These are phyloP conservation scores for Verasper variegatus DNA, from an alignment of 2,113 vertebrate species.

Conservation along the genomic window DNA sequence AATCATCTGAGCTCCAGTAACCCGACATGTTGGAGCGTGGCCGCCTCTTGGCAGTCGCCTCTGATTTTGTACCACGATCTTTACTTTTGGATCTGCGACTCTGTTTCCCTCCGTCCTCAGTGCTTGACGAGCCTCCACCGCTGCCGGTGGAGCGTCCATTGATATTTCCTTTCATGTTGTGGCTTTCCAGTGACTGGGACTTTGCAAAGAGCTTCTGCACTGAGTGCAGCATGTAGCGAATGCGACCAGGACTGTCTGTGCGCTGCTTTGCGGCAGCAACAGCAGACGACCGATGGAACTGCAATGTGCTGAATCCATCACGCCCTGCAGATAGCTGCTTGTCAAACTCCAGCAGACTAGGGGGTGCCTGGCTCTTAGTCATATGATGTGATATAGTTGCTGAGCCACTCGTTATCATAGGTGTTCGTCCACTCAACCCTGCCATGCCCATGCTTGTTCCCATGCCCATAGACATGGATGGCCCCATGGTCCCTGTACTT, in stretches of 20 bases:
- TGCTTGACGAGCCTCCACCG: slow-evolving; percentile 70
- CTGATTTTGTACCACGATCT: slow-evolving; percentile 90
- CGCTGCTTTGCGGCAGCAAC: slow-evolving; percentile 88
- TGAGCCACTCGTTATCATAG: slow-evolving; percentile 86
- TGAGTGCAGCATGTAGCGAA: slow-evolving; percentile 96
- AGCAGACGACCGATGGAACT: slow-evolving; percentile 89
- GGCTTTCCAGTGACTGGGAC: slow-evolving; percentile 89
- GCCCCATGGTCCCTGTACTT: slow-evolving; percentile 81
- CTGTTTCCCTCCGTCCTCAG: slow-evolving; percentile 88
- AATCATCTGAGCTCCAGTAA: slow-evolving; percentile 98
- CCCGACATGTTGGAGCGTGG: slow-evolving; percentile 97
- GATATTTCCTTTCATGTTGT: slow-evolving; percentile 87
- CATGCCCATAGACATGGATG: slow-evolving; percentile 82
- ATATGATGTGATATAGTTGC: slow-evolving; percentile 85
- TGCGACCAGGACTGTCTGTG: slow-evolving; percentile 95
- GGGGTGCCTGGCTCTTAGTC: slow-evolving; percentile 87
- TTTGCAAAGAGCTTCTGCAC: slow-evolving; percentile 95
- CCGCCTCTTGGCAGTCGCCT: slow-evolving; percentile 89
- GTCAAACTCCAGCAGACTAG: slow-evolving; percentile 95
- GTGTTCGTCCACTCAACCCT: slow-evolving; percentile 71
- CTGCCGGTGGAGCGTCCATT: slow-evolving; percentile 87
- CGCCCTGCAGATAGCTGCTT: slow-evolving; percentile 93
- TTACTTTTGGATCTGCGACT: slow-evolving; percentile 95
- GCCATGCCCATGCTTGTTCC: slow-evolving; percentile 70
- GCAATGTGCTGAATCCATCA: slow-evolving; percentile 97